These are phyloP conservation scores for Aleadryas rufinucha DNA, from an alignment of 2,113 vertebrate genomes.

Conservation along the genomic window DNA sequence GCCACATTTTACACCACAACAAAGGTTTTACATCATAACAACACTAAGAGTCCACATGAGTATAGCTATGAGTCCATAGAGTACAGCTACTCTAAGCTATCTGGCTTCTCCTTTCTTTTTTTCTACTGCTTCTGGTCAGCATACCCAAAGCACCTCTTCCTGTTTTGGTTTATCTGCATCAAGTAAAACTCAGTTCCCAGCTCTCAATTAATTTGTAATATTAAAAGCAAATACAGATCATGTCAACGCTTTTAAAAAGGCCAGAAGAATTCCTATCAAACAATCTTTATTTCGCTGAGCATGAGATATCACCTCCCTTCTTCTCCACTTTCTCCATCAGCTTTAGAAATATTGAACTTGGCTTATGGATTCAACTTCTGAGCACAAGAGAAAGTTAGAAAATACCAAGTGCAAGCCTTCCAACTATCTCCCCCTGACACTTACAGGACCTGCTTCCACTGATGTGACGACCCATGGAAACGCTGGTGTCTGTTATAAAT, in stretches of 20 bases:
- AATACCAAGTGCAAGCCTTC: background rate
- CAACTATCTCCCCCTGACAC: background rate
- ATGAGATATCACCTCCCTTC: background rate
- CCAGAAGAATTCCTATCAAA: background rate
- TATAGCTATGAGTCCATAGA: too few relatives aligned
- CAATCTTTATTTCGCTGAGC: background rate
- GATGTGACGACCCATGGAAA: fast-evolving
- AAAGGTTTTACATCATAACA: background rate
- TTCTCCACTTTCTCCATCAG: background rate
- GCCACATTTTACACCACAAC: background rate
- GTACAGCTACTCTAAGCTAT: background rate
- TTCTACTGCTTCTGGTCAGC: background rate
- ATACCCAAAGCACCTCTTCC: background rate
- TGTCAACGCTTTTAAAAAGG: background rate
- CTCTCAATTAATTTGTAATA: background rate
- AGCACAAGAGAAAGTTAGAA: background rate
- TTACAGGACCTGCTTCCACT: background rate
- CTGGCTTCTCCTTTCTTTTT: background rate
- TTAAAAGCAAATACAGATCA: background rate
- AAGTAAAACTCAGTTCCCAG: background rate
- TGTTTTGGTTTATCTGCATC: background rate
- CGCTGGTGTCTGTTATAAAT: background rate
- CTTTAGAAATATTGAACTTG: background rate
- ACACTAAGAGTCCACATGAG: background rate
- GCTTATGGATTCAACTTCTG: background rate